Conservation (phyloP, 2,113 vertebrate genomes). For the Notarius quadriscutis region DNA sequence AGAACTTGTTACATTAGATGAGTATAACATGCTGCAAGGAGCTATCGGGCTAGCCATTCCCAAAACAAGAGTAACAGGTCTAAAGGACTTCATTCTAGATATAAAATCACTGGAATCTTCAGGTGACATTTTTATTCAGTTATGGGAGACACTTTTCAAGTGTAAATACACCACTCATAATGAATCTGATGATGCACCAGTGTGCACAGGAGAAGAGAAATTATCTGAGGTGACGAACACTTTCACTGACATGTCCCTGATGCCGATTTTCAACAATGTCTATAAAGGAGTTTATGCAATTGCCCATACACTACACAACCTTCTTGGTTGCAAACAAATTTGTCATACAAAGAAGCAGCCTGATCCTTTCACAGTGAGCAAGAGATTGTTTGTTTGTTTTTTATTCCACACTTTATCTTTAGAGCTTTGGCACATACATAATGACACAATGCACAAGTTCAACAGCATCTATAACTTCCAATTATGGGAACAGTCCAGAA, state of each 20-base stretch:
- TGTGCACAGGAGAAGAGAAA: slow-evolving; percentile 54
- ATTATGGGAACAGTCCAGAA: neutral
- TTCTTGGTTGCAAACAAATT: slow-evolving; percentile 38
- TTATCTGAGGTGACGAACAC: slow-evolving; percentile 46
- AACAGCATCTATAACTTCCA: neutral
- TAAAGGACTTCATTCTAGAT: slow-evolving; percentile 69
- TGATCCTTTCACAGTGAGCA: slow-evolving; percentile 34
- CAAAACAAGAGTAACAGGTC: slow-evolving; percentile 61
- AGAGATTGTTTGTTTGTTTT: neutral
- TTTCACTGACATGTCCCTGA: slow-evolving; percentile 56
- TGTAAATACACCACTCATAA: slow-evolving; percentile 28
- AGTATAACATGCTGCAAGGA: slow-evolving; percentile 64
- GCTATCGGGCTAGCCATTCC: slow-evolving; percentile 71
- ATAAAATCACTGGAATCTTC: slow-evolving; percentile 51
- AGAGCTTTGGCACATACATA: neutral
- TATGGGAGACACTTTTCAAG: slow-evolving; percentile 56
- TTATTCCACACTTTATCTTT: neutral
- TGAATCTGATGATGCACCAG: neutral
- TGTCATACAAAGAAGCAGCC: slow-evolving; percentile 18
- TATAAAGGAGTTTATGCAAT: slow-evolving; percentile 56
- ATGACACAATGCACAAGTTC: neutral
- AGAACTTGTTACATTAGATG: slow-evolving; percentile 57
- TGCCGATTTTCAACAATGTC: slow-evolving; percentile 53
- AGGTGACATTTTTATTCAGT: slow-evolving; percentile 45
- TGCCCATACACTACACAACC: slow-evolving; percentile 52